Percentiles rank a stretch among this genome's conserved stretches.
These are phyloP conservation scores for fruit fly (Drosophila melanogaster) DNA, from an alignment of 1,140 invertebrate species.

Conservation along the genomic window Release_6_plus_ISO1_MT NT_033777.3:21937501-21938000, in stretches of 20 bases:
- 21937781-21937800: conserved; percentile 16
- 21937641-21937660: conserved; percentile 77
- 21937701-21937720: conserved; percentile 67
- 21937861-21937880: conserved; percentile 84
- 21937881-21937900: conserved; percentile 83
- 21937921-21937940: conserved; percentile 65
- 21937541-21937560: conserved; percentile 79
- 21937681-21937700: conserved; percentile 82
- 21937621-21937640: conserved; percentile 41
- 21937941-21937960: conserved; percentile 50
- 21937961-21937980: conserved; percentile 19
- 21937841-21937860: conserved; percentile 84
- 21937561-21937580: conserved; percentile 65
- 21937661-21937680: conserved; percentile 83
- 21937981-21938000: conserved; percentile 7
- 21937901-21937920: conserved; percentile 80
- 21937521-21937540: conserved; percentile 76
- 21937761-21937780: conserved; percentile 79
- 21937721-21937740: conserved; percentile 68
- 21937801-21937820: conserved; percentile 22
- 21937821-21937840: conserved; percentile 58
- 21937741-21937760: conserved; percentile 83
- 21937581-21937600: conserved; percentile 46
- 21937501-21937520: conserved; percentile 29
- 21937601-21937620: conserved; percentile 29